Evolutionary conservation across 2,888 invertebrate species (phyloP).

Genomic region (Mesorhabditis sp.): DNA sequence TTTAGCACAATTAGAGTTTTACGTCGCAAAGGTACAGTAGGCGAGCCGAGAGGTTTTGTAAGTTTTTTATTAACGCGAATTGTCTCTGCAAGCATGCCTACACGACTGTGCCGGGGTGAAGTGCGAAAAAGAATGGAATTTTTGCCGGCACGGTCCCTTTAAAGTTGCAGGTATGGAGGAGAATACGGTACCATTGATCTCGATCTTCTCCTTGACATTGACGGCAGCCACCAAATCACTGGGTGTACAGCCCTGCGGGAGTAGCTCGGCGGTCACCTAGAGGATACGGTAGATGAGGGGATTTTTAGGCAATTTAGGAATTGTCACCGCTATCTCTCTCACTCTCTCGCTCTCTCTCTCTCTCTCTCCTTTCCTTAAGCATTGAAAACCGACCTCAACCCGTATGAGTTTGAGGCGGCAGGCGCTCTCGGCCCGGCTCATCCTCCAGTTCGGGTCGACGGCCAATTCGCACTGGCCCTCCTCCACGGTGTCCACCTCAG

Average conservation of each 20-base stretch:
- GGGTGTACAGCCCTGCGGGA: conserved; percentile 36
- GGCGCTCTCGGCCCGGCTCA: conserved; percentile 34
- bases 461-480: conserved; percentile 29
- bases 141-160: too few relatives aligned
- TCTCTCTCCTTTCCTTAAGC: too few relatives aligned
- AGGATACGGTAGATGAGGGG: conserved; percentile 5
- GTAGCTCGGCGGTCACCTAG: conserved; percentile 31
- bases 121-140: too few relatives aligned
- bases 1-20: too few relatives aligned
- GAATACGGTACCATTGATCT: conserved; percentile 48
- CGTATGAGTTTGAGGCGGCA: conserved; percentile 22
- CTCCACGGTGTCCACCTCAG: conserved; percentile 33
- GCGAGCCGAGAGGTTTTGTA: too few relatives aligned
- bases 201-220: conserved; percentile 58
- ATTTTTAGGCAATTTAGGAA: background rate
- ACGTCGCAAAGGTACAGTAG: too few relatives aligned
- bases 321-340: background rate
- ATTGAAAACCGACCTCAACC: conserved; percentile 3
- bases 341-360: too few relatives aligned
- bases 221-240: conserved; percentile 45
- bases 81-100: too few relatives aligned
- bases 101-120: too few relatives aligned
- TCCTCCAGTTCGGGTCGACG: conserved; percentile 31
- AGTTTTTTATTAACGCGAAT: too few relatives aligned
- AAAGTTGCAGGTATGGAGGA: background rate